Evolutionary conservation across 1,140 invertebrate genomes (phyloP).

Genomic region (Papilio machaon): DNA sequence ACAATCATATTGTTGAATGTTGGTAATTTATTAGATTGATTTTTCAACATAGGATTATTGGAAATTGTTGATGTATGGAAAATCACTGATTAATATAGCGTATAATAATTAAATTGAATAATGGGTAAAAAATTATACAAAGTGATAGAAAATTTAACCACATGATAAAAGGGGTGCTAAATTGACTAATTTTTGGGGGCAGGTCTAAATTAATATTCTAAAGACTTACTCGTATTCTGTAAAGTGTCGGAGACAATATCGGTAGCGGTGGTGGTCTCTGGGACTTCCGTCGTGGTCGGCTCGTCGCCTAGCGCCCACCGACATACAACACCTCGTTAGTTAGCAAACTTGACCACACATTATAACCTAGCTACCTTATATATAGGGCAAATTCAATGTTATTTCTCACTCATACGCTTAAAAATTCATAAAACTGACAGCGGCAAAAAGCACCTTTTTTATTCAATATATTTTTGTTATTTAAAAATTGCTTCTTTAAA

Average conservation of each 20-base stretch:
- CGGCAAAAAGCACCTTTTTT: background rate
- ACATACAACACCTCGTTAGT: conserved; percentile 66
- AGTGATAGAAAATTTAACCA: background rate
- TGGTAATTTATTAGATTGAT: background rate
- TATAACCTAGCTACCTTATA: conserved; percentile 35
- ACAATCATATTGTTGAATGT: too few species aligned
- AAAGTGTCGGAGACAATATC: conserved; percentile 52
- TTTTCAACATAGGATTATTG: background rate
- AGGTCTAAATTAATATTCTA: background rate
- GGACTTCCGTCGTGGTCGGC: conserved; percentile 55
- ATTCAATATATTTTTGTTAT: background rate
- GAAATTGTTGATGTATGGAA: background rate
- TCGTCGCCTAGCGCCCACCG: conserved; percentile 50
- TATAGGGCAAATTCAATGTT: background rate
- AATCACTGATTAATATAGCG: background rate
- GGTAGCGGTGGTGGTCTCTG: conserved; percentile 52
- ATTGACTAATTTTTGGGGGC: conserved; percentile 17
- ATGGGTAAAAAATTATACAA: background rate
- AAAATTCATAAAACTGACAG: background rate
- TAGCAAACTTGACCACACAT: conserved; percentile 46
- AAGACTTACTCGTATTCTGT: conserved; percentile 55
- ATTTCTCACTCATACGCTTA: background rate
- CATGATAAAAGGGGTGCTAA: conserved; percentile 1
- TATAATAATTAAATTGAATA: background rate
- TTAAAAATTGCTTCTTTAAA: background rate